A percentile compares a stretch with the other conserved stretches of the same genome.
phyloP scores from a whole-genome alignment of 2,113 vertebrate species.

The Leiothrix lutea region DNA sequence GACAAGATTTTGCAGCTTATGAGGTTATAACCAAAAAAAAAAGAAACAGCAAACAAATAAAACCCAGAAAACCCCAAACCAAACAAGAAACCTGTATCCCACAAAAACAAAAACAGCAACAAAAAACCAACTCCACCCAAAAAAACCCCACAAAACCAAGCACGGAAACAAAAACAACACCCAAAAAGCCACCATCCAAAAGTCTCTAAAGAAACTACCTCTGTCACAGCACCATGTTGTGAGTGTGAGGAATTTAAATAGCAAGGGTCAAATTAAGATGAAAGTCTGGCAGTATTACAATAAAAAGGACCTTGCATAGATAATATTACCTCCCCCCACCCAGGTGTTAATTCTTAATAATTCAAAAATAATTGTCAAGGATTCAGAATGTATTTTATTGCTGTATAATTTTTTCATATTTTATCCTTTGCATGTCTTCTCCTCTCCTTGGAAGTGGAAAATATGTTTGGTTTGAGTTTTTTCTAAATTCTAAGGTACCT shows the following conservation, averaged over 20 bases:
- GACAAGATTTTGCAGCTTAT: not conserved
- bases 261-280: not conserved
- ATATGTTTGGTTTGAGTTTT: not conserved
- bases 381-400: not conserved
- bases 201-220: not conserved
- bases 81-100: rapidly evolving
- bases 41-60: not conserved
- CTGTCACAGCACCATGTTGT: not conserved
- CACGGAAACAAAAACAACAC: not conserved
- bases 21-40: not conserved
- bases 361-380: not conserved
- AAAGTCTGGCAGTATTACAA: not conserved
- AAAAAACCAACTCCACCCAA: no score
- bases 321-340: rapidly evolving
- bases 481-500: not conserved
- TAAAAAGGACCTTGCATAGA: not conserved
- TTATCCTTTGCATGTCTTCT: not conserved
- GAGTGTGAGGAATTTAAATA: not conserved
- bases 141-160: not conserved
- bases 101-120: not conserved
- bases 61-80: rapidly evolving
- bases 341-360: not conserved
- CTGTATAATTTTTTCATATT: not conserved
- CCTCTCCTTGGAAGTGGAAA: not conserved
- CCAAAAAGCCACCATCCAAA: rapidly evolving